Base-by-base conservation (phyloP, 2,888 invertebrate species). In the Dinocampus coccinellae region DNA sequence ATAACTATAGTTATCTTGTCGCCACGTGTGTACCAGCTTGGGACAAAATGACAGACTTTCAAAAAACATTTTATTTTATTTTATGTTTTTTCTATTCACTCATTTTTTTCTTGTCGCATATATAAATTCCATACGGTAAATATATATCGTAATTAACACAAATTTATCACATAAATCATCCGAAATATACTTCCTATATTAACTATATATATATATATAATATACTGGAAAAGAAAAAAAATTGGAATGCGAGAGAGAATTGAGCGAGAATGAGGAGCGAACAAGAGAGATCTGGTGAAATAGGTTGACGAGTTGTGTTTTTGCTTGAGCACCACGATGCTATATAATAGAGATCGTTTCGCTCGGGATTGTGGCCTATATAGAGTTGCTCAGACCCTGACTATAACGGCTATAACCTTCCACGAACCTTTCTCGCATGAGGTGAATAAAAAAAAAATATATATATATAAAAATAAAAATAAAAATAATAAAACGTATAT, bases 11-110 rank as follows among this genome's bases (percentile, higher is more conserved):
- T n/a, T n/a, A n/a, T n/a, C n/a, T n/a, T n/a, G n/a, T 78, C 80
- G 80, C 83, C 83, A 83, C 83, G 83, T 83, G 83, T 80, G 80
- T 79, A 81, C 77, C 83, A 82, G 82, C 80, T 82, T 82, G 82
- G 78, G 77, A 36, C 11, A 52, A 52, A 29, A 42, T 36, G 13
- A 47, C 10, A 47, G 29, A 62, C 62, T 26, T 22, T 10, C 16
- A 52, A 29, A 39, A 4, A 2, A 10, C 20, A 10, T 9, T 22
- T n/a, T 10, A 47, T 55, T 34, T 26, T 36, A 13, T 57, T 58
- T 24, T 24, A 11, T 11, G 34, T 60, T 24, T 36, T 42, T 26
- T 24, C 24, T 29, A 26, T 57, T 10, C n/a, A n/a, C n/a, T 13
- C 57, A 22, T 22, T 11, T 22, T 55, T 9, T 11, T 4, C n/a